phyloP scores from a whole-genome alignment of 1,140 invertebrate genomes.

The Ooceraea biroi region DNA sequence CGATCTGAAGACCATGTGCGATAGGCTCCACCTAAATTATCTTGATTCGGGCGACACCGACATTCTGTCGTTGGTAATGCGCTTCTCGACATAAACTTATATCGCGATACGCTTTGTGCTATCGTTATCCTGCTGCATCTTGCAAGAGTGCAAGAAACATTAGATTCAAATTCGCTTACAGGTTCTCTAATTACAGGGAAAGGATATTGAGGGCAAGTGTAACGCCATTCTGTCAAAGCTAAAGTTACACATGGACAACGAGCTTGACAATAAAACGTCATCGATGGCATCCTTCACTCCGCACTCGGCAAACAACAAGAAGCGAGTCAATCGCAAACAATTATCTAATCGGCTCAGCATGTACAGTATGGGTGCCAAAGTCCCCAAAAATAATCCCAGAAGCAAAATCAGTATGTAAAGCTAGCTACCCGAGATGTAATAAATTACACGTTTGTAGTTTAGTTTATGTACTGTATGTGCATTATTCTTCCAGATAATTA shows the following conservation, averaged over 20 bases:
- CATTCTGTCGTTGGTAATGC: conserved; percentile 75
- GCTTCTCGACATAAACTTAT: conserved; percentile 42
- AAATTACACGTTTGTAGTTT: conserved; percentile 17
- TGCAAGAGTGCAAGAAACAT: not conserved
- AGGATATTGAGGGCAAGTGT: conserved; percentile 79
- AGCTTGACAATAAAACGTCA: conserved; percentile 66
- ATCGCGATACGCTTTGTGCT: not conserved
- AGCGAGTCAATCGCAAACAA: conserved; percentile 56
- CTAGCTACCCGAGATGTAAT: conserved; percentile 15
- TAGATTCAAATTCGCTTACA: conserved; percentile 30
- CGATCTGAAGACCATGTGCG: conserved; percentile 80
- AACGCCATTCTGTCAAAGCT: conserved; percentile 80
- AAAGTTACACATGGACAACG: conserved; percentile 77
- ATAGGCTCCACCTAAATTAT: conserved; percentile 79
- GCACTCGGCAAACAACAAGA: conserved; percentile 71
- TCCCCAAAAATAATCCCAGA: conserved; percentile 73
- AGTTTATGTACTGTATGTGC: not conserved
- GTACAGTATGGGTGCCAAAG: conserved; percentile 76
- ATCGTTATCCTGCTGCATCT: not conserved
- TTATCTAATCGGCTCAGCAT: conserved; percentile 78
- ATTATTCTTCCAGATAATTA: conserved; percentile 60
- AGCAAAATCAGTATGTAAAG: conserved; percentile 65
- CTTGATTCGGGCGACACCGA: conserved; percentile 80
- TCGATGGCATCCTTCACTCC: conserved; percentile 71
- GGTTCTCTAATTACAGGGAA: conserved; percentile 74